These are phyloP conservation scores for Acutogordius australiensis DNA, from an alignment of 2,888 invertebrate species.

Conservation along the genomic window DNA sequence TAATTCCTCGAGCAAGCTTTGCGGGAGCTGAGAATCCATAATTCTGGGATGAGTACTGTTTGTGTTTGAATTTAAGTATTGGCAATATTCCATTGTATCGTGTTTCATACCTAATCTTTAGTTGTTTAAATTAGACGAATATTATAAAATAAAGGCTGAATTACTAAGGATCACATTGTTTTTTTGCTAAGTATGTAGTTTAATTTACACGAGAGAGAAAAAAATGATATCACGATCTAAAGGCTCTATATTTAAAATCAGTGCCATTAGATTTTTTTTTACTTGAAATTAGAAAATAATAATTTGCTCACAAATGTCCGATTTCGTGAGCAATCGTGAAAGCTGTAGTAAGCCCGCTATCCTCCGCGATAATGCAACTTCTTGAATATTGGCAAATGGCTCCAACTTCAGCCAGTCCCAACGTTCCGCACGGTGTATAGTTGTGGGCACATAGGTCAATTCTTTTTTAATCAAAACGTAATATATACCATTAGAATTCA, in stretches of 20 bases:
- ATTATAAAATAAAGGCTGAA: no score
- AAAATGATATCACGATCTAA: no score
- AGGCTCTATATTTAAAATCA: no score
- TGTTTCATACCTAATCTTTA: conserved; percentile 9
- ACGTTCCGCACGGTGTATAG: conserved; percentile 1
- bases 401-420: conserved; percentile 46
- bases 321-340: conserved; percentile 68
- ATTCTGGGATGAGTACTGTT: neutral
- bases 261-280: no score
- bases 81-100: neutral
- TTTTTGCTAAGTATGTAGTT: no score
- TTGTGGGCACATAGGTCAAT: neutral
- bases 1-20: neutral
- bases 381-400: conserved; percentile 44
- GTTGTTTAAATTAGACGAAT: no score
- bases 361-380: conserved; percentile 57
- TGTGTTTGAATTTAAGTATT: neutral
- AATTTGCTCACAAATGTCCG: conserved; percentile 42
- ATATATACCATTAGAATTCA: no score
- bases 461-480: no score
- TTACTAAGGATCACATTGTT: no score
- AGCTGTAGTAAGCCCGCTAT: conserved; percentile 55
- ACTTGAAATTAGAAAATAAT: neutral
- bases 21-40: neutral
- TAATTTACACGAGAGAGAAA: no score